Evolutionary conservation across 2,113 vertebrate species (phyloP).

Genomic region (Antechinus flavipes): DNA sequence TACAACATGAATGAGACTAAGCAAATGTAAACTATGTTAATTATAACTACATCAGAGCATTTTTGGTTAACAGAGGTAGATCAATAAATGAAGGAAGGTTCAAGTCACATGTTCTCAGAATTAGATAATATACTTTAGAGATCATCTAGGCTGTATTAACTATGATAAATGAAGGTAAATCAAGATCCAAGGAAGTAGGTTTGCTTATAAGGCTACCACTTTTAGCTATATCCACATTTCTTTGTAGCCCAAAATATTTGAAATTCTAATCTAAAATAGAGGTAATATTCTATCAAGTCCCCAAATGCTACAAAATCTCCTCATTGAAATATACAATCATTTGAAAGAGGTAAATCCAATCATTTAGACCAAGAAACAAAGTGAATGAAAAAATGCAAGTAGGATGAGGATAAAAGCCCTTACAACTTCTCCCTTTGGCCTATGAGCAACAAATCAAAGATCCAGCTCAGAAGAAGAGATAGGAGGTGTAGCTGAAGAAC

Average conservation of each 20-base stretch:
- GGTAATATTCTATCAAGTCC: not conserved
- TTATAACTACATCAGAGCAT: constrained; percentile 37
- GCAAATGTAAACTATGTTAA: constrained; percentile 46
- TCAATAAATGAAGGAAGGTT: constrained; percentile 55
- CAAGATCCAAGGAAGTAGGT: not conserved
- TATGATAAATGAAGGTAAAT: not conserved
- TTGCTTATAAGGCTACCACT: not conserved
- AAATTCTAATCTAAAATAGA: not conserved
- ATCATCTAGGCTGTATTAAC: not conserved
- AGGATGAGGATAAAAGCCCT: not conserved
- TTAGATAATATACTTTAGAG: not conserved
- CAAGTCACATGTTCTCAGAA: not conserved
- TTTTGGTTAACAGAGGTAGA: constrained; percentile 43
- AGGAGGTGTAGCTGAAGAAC: not conserved
- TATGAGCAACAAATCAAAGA: not conserved
- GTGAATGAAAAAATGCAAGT: not conserved
- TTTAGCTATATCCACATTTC: not conserved
- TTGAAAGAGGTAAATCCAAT: not conserved
- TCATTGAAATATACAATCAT: not conserved
- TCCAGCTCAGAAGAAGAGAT: not conserved
- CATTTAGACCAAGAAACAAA: not conserved
- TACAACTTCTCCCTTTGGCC: not conserved
- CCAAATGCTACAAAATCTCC: not conserved
- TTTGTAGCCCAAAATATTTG: not conserved
- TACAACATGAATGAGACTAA: constrained; percentile 21